Conservation (phyloP, 1,140 invertebrate genomes). For the Caerostris darwini region DNA sequence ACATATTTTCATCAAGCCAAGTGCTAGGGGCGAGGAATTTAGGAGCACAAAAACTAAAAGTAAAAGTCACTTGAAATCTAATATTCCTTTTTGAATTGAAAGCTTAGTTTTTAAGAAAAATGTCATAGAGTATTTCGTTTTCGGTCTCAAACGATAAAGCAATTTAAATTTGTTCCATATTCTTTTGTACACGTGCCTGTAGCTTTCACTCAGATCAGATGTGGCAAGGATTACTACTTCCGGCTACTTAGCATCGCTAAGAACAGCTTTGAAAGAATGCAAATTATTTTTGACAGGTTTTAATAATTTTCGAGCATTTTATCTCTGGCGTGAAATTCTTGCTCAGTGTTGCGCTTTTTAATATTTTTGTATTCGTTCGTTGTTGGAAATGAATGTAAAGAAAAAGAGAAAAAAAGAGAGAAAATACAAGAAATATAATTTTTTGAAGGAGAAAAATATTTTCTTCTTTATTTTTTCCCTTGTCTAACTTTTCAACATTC, state of each 20-base stretch:
- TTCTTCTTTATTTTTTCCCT: not conserved
- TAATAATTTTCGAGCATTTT: slow-evolving; percentile 24
- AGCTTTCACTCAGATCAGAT: no score
- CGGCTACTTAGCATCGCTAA: not conserved
- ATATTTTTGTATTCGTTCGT: slow-evolving; percentile 29
- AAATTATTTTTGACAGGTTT: slow-evolving; percentile 61
- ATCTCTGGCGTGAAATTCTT: slow-evolving; percentile 11
- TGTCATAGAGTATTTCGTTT: slow-evolving; percentile 14
- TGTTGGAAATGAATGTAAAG: not conserved
- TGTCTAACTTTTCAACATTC: slow-evolving; percentile 56
- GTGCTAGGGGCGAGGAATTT: no score
- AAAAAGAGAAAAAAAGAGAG: not conserved
- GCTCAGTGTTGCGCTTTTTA: slow-evolving; percentile 22
- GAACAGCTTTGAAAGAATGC: slow-evolving; percentile 12
- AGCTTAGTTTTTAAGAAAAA: not conserved
- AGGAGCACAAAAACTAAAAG: no score
- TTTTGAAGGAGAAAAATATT: not conserved
- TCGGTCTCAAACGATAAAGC: not conserved
- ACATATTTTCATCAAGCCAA: no score
- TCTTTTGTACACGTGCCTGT: no score
- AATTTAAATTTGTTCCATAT: slow-evolving; percentile 38
- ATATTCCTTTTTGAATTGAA: not conserved
- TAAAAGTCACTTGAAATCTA: not conserved
- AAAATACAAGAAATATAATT: slow-evolving; percentile 20
- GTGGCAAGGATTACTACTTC: not conserved